Conservation (phyloP, 2,113 vertebrate species). For the Terrapene triunguis region DNA sequence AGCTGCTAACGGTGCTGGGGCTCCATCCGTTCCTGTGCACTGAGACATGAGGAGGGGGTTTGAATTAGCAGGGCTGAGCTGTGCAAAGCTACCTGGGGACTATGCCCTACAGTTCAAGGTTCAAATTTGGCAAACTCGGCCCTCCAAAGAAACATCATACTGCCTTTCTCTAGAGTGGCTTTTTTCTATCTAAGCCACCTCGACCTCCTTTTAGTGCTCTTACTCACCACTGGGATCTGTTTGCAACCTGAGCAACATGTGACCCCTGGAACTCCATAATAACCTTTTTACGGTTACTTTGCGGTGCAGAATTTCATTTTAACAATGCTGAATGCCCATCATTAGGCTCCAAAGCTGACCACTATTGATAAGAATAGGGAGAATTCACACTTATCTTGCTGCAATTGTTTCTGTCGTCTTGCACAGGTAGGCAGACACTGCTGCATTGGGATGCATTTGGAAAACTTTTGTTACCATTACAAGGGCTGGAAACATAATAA, state of each 20-base stretch:
- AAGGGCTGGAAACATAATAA: not conserved
- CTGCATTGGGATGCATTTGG: not conserved
- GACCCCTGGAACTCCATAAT: not conserved
- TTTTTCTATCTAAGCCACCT: not conserved
- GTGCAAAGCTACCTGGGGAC: not conserved
- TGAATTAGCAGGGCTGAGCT: not conserved
- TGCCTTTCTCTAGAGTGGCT: not conserved
- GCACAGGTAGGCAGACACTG: not conserved
- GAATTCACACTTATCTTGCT: not conserved
- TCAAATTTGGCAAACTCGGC: not conserved
- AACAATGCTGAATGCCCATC: not conserved
- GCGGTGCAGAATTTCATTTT: not conserved
- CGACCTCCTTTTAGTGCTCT: accelerated
- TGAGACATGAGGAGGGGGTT: accelerated
- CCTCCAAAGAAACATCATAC: not conserved
- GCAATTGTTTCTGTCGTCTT: not conserved
- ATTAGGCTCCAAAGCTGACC: conserved; percentile 23
- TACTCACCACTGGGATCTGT: not conserved
- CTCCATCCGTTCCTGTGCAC: accelerated
- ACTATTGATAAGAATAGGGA: not conserved
- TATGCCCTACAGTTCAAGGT: accelerated
- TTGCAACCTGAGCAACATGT: not conserved
- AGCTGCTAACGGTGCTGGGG: not conserved
- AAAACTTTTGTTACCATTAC: not conserved
- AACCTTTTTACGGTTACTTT: not conserved